Evolutionary conservation across 2,797 vertebrate species (phyloP), one percentile per base, ranked within the genome.

Genomic region (Neosilurus hyrtlii): DNA sequence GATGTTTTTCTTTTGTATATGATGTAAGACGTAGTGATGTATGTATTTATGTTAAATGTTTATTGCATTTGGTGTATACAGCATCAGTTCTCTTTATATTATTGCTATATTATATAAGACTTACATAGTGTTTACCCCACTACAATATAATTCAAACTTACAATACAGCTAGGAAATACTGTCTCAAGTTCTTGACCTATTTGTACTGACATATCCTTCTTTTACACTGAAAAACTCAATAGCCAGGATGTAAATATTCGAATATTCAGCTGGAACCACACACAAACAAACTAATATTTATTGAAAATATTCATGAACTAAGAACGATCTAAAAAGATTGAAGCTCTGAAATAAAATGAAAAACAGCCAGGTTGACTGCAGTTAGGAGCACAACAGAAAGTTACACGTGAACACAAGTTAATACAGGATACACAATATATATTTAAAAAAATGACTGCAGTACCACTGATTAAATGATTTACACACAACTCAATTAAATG

Each of bases 401-500:
- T 63, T 78, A 20, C 51, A 63, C 16, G n/a, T 78, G 15, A 78
- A 26, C 9, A 49, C 26, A 52, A 76, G 74, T 49, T 65, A 51
- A 63, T 63, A 63, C 5, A 63, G 37, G 37, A 63, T 51, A 51
- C 22, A 26, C 12, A 18, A 24, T n/a, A 26, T 43, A 2, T 18
- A 26, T 9, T 72, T 30, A 26, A 26, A 26, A 7, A 57, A 4
- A 24, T 51, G 37, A 26, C 75, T 26, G 37, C 75, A 51, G 37
- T 22, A 16, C 43, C 37, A 6, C n/a, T 4, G 57, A 18, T 24
- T 24, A n/a, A 12, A 52, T 79, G 43, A 79, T 79, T 79, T 30
- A 65, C 61, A 43, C 37, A 20, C 62, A 79, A 8, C 61, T 52
- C 61, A 52, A 79, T 79, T 79, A 65, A 79, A 79, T 30, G 61